Conservation (phyloP, 2,888 invertebrate genomes). For the Junonia oenone region DNA sequence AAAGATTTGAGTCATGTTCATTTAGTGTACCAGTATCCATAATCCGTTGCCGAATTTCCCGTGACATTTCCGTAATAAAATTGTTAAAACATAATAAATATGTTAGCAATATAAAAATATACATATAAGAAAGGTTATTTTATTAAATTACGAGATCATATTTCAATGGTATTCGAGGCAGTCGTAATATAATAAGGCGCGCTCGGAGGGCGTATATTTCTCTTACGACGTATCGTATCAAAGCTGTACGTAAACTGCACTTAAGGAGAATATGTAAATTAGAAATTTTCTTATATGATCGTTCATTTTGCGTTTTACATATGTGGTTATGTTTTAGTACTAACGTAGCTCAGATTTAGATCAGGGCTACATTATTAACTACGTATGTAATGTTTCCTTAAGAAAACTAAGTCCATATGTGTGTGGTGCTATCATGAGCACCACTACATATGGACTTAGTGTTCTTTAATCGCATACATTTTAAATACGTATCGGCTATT, state of each 20-base stretch:
- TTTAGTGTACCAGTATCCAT: too few relatives aligned
- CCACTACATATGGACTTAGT: too few relatives aligned
- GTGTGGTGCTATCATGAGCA: too few relatives aligned
- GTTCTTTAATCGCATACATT: too few relatives aligned
- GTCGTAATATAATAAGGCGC: background rate
- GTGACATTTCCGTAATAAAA: background rate
- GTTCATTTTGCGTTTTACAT: background rate
- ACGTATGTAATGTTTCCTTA: too few relatives aligned
- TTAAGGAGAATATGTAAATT: background rate
- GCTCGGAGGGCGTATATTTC: background rate
- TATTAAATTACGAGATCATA: background rate
- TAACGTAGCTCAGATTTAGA: too few relatives aligned
- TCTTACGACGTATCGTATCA: background rate
- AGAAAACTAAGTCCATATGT: too few relatives aligned
- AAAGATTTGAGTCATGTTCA: too few relatives aligned
- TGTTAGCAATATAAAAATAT: background rate
- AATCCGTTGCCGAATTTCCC: background rate
- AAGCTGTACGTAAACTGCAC: background rate
- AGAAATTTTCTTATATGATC: background rate
- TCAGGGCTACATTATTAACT: too few relatives aligned
- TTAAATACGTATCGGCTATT: too few relatives aligned
- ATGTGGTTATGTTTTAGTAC: too few relatives aligned
- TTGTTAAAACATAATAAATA: background rate
- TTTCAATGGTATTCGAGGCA: background rate
- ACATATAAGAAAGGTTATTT: background rate